These are phyloP conservation scores for Canis aureus DNA, from an alignment of 2,113 vertebrate species.

Conservation along the genomic window DNA sequence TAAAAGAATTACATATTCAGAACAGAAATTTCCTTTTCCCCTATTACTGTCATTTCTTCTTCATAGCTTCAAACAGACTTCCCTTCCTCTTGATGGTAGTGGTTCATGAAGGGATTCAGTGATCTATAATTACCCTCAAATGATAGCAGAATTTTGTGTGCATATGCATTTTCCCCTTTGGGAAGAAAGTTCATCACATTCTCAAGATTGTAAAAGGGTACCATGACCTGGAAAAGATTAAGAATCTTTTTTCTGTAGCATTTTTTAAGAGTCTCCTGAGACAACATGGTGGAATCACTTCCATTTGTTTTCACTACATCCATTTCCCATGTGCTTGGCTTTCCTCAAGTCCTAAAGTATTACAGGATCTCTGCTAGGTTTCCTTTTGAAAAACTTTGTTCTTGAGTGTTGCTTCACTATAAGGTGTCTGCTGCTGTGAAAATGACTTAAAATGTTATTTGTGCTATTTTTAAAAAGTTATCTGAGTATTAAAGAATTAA, in stretches of 20 bases:
- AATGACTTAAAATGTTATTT: not conserved
- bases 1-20: conserved; percentile 44
- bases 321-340: not conserved
- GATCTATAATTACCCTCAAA: conserved; percentile 52
- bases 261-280: conserved; percentile 2
- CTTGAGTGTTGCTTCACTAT: conserved; percentile 11
- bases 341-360: not conserved
- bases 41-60: conserved; percentile 42
- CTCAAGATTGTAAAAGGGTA: conserved; percentile 7
- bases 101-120: not conserved
- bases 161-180: not conserved
- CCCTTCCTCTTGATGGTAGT: not conserved
- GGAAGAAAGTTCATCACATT: conserved; percentile 9
- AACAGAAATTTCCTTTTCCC: conserved; percentile 44
- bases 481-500: not conserved
- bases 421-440: not conserved
- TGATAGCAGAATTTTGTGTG: conserved; percentile 11
- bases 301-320: conserved; percentile 10
- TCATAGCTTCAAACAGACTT: not conserved
- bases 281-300: conserved; percentile 8
- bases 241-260: not conserved
- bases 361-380: not conserved
- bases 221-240: conserved; percentile 12
- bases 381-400: not conserved
- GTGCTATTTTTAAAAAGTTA: conserved; percentile 33